These are phyloP conservation scores for Cladopsammia gracilis DNA, from an alignment of 64 coral and sea anemone species.

Conservation along the genomic window DNA sequence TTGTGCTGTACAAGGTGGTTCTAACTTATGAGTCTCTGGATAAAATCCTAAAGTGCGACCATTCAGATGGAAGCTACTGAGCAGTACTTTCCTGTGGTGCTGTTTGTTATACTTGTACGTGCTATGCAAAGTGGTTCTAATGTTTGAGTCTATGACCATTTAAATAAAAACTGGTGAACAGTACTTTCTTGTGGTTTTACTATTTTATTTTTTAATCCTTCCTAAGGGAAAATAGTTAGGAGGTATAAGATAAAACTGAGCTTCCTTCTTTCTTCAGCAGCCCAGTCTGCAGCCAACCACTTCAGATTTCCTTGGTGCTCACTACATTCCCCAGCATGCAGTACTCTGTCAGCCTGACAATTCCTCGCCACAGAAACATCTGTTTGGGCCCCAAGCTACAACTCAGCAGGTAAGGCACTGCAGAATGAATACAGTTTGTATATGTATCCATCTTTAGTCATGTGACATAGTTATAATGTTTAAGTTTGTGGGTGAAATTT, in stretches of 20 bases:
- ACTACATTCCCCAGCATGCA: conserved; percentile 68
- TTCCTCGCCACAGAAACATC: conserved; percentile 85
- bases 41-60: no score
- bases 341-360: conserved; percentile 81
- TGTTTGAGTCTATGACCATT: no score
- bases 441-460: background rate
- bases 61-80: no score
- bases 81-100: no score
- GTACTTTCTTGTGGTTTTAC: background rate
- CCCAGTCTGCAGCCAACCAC: conserved; percentile 68
- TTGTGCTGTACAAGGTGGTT: no score
- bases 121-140: no score
- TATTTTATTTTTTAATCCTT: background rate
- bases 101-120: no score
- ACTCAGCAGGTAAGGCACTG: conserved; percentile 43
- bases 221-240: no score
- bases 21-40: no score
- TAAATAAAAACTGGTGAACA: no score
- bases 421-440: background rate
- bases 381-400: conserved; percentile 64
- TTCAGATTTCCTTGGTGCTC: conserved; percentile 78
- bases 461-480: no score
- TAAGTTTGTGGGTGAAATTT: no score
- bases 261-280: conserved; percentile 3
- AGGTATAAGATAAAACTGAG: background rate